These are phyloP conservation scores for Hemibagrus guttatus DNA, from an alignment of 2,797 vertebrate species.

Conservation along the genomic window DNA sequence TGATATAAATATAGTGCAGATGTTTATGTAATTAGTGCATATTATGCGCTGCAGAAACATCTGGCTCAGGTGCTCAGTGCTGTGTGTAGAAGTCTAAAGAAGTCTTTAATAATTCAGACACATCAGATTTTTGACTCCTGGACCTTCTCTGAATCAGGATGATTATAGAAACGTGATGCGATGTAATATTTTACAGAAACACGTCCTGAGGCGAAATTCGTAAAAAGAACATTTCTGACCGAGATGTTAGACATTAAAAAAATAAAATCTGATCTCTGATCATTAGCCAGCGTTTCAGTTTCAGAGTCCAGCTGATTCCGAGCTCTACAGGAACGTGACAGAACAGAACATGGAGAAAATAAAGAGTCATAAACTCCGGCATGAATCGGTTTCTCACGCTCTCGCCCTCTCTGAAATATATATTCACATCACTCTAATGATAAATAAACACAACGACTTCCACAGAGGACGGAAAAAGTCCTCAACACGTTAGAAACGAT, in stretches of 20 bases:
- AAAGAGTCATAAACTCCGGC: neutral
- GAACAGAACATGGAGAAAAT: neutral
- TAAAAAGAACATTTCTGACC: no score
- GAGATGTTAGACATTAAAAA: neutral
- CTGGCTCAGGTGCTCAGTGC: no score
- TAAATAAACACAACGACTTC: neutral
- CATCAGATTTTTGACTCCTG: no score
- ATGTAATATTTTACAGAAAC: neutral
- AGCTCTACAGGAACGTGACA: no score
- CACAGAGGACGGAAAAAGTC: neutral
- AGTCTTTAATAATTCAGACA: no score
- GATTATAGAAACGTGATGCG: neutral
- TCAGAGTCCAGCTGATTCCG: neutral
- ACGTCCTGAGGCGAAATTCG: neutral
- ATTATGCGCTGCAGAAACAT: no score
- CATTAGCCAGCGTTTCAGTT: no score
- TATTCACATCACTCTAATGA: neutral
- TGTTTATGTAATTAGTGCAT: no score
- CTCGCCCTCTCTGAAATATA: neutral
- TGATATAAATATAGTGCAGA: no score
- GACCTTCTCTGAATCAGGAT: no score
- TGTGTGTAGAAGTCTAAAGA: no score
- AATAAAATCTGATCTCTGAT: neutral
- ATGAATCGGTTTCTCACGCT: neutral
- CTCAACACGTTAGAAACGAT: neutral